Evolutionary conservation across 2,888 invertebrate genomes (phyloP), one percentile per base, ranked within the genome.

Genomic region (Catocala sponsa): DNA sequence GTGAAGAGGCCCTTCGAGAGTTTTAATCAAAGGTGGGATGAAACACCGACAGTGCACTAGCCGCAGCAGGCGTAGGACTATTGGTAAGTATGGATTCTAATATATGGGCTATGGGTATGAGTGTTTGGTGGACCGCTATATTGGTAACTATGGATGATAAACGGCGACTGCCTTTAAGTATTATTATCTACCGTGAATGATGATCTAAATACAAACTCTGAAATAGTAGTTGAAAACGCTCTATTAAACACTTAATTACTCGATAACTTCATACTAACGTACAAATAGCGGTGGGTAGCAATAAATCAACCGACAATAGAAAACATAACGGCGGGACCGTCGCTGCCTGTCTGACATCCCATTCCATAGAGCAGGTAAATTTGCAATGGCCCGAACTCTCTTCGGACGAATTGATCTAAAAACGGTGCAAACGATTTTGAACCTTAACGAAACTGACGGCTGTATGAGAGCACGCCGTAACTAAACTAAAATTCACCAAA

Each of bases 291-390:
- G 10, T 55, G 44, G 41, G 56, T 47, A 48, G 25, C 47, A 68
- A 70, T 69, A 69, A 72, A 75, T 74, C 63, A 75, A 50, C 57
- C 47, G 38, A 32, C 55, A 77, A 80, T 81, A 80, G 73, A 78
- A 74, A 78, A 77, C 65, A 73, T 72, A 74, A 70, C 68, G 62
- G 59, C 61, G 44, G 52, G 72, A 75, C 70, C 75, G 73, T 78
- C 76, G 65, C 68, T 66, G 72, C 61, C 73, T 72, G 75, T 78
- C 80, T 78, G 79, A 83, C 80, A 82, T 82, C 81, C 81, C 78
- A 82, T 83, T 79, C 77, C 76, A 70, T 68, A 65, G 74, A 80
- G 85, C 91, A 90, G 91, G 91, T 91, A 91, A 88, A 86, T 87
- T 89, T 83, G 87, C 88, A 84, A 87, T 83, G 82, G 83, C 78